Conservation (phyloP, 2,888 invertebrate species). For the Capitulum mitella region DNA sequence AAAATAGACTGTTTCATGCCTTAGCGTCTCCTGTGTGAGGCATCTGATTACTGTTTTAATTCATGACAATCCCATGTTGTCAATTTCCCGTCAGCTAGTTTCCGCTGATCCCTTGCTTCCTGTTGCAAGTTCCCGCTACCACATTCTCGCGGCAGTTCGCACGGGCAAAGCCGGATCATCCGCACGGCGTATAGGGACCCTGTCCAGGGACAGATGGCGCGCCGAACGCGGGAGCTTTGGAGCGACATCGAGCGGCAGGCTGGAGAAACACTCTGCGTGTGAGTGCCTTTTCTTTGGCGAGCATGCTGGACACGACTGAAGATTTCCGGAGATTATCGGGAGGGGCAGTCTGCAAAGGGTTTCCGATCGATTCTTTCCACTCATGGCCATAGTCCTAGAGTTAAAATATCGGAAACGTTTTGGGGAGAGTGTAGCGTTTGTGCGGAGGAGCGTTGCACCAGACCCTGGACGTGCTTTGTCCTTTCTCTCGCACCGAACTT, state of each 20-base stretch:
- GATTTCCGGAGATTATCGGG: too few species aligned
- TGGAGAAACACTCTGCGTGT: background rate
- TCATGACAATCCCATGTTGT: background rate
- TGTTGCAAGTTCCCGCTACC: slow-evolving; percentile 41
- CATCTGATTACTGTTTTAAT: background rate
- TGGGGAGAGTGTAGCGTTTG: too few species aligned
- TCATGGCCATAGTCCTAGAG: too few species aligned
- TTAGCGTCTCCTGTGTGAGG: background rate
- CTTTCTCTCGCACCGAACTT: too few species aligned
- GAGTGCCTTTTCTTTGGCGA: background rate
- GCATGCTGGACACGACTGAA: too few species aligned
- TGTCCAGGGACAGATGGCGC: slow-evolving; percentile 2
- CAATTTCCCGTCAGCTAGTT: background rate
- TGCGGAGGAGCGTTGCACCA: too few species aligned
- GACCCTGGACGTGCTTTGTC: too few species aligned
- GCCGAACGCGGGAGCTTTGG: background rate
- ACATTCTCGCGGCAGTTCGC: slow-evolving; percentile 44
- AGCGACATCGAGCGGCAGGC: background rate
- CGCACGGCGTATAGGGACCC: slow-evolving; percentile 33
- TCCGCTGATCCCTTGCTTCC: background rate
- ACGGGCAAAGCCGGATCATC: slow-evolving; percentile 43
- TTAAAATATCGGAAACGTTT: too few species aligned
- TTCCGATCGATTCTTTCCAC: too few species aligned
- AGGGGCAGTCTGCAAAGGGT: too few species aligned
- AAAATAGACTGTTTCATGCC: too few species aligned